Evolutionary conservation across 2,888 invertebrate species (phyloP), one percentile per base, ranked within the genome.

Genomic region (Tachina fera): DNA sequence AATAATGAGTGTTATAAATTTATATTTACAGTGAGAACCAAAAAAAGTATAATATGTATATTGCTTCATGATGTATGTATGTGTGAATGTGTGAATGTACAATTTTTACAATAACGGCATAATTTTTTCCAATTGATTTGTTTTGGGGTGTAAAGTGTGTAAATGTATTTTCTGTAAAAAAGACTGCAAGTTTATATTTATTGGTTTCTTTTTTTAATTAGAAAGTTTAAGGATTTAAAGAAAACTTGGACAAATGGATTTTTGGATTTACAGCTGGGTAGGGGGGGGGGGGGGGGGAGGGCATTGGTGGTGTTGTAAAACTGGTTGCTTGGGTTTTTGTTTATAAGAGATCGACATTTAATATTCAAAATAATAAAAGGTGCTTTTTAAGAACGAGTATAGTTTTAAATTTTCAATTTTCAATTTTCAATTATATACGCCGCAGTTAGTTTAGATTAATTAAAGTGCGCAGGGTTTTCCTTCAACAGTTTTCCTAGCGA

Each of bases 61-160:
- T 45, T 61, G 53, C 19, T 71, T 47, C n/a, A 39, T 76, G 19
- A 60, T 31, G 22, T 53, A 31, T 9, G 4, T 56, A 19, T 6
- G 31, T 31, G 31, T 31, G 31, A 31, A 60, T 31, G 22, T 53
- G 16, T 9, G 10, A 5, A 49, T 68, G 51, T 85, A 77, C 67
- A 83, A 51, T 83, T 77, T 83, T 49, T 76, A 76, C 75, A 76
- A 60, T 16, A 49, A 41, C 31, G 47, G 22, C 58, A 45, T 41
- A 8, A 2, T 22, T 39, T 51, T 58, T 63, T 67, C 19, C 63
- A 63, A 68, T 77, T 9, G 61, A 71, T 76, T 61, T 79, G 45
- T 65, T 79, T 88, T 88, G 84, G 72, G 82, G 75, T 82, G 88
- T 88, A 87, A 81, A 86, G 86, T 87, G 87, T 86, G 63, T 71